A percentile compares a stretch with the other conserved stretches of the same genome.
Evolutionary conservation across 2,113 vertebrate species (phyloP).

Genomic region (Siniperca knerii): DNA sequence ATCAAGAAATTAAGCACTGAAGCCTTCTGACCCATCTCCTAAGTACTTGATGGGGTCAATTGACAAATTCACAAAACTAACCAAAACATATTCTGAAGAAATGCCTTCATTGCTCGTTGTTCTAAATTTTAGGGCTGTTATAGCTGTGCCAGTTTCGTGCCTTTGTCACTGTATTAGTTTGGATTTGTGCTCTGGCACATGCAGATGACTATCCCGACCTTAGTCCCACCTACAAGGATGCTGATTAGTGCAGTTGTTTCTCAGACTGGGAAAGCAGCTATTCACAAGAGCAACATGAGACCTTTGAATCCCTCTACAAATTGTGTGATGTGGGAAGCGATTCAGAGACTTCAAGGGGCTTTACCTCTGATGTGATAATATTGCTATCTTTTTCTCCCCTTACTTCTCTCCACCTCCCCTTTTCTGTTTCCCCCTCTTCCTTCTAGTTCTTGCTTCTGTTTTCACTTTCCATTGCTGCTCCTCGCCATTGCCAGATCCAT

Average conservation of each 20-base stretch:
- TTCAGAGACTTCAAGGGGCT: slow-evolving; percentile 39
- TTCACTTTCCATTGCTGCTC: slow-evolving; percentile 18
- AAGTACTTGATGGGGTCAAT: background rate
- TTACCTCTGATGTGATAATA: slow-evolving; percentile 44
- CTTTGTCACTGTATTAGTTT: background rate
- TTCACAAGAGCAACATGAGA: slow-evolving; percentile 19
- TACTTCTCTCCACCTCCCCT: background rate
- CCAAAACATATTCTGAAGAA: background rate
- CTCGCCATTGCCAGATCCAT: slow-evolving; percentile 5
- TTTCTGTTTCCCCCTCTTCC: slow-evolving; percentile 11
- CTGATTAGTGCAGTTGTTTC: slow-evolving; percentile 25
- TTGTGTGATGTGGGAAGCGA: slow-evolving; percentile 20
- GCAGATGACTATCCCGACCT: background rate
- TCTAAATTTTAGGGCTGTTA: background rate
- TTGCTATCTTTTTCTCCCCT: slow-evolving; percentile 13
- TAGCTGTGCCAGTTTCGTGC: background rate
- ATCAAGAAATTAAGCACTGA: background rate
- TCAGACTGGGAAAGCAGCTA: background rate
- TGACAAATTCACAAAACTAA: background rate
- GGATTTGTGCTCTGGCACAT: background rate
- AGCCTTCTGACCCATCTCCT: background rate
- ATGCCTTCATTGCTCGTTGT: too few relatives aligned
- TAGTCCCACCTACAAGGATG: background rate
- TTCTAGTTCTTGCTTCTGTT: background rate
- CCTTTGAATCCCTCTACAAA: slow-evolving; percentile 7